Base-by-base conservation (phyloP, 2,888 invertebrate genomes). In the Ptychoptera contaminata region DNA sequence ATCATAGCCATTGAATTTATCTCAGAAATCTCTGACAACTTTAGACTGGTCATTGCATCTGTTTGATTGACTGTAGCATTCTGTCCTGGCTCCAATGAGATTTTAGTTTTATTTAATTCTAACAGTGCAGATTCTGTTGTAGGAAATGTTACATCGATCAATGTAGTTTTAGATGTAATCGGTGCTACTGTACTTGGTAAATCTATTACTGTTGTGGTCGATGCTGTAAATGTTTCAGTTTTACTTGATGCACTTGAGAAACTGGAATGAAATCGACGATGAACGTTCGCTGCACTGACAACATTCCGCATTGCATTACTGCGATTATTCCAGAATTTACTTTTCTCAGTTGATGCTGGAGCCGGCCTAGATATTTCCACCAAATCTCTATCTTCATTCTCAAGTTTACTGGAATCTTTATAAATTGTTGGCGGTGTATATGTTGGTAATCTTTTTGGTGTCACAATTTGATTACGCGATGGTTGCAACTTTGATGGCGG, bases 151-250 rank as follows among this genome's bases (percentile, higher is more conserved):
- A 46, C 61, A 62, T 7, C 65, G 68, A 59, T 69, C 4, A 23
- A 23, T 5, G 40, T 23, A 12, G 40, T 70, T 55, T 69, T 66
- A 16, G 70, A 70, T 3, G 70, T 70, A 23, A 70, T 70, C 49
- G 71, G 68, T 8, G 71, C 70, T 14, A 71, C 65, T 36, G 71
- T 71, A 30, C 71, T 71, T 0, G 70, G 70, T 35, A 71, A 70
- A 3, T 70, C 71, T 7, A 70, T 71, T 46, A 69, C 70, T 7
- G 70, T 67, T 36, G 69, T 63, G n/a, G 70, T 68, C 8, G 70
- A 62, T 35, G 63, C 52, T 5, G 23, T 23, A 7, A 23, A 5
- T 23, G 23, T 23, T 5, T 23, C 23, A 23, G 23, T 3, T 23
- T 23, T 23, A 7, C 23, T 23, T 23, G 23, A 23, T 3, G 23